phyloP scores from a whole-genome alignment of 2,888 invertebrate genomes.

The Agrotis ipsilon region DNA sequence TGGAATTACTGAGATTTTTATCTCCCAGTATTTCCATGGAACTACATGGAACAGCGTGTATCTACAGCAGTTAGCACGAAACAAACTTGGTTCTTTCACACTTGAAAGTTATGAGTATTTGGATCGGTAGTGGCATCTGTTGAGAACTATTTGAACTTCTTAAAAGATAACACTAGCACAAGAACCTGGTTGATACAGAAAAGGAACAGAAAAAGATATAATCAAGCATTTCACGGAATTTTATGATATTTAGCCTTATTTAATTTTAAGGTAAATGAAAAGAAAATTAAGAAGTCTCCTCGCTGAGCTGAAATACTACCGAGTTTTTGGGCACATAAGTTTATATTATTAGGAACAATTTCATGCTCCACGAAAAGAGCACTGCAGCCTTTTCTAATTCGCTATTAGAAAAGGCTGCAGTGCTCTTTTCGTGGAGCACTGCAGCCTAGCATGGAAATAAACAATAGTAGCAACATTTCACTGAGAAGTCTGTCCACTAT shows the following conservation, averaged over 20 bases:
- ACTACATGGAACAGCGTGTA: too few relatives aligned
- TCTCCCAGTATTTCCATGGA: too few relatives aligned
- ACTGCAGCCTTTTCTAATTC: background rate
- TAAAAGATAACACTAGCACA: slow-evolving; percentile 11
- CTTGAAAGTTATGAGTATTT: slow-evolving; percentile 4
- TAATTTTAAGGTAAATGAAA: too few relatives aligned
- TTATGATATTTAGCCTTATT: too few relatives aligned
- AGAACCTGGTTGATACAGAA: background rate
- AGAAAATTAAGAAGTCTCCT: background rate
- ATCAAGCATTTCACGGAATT: rapidly evolving
- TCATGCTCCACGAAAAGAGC: background rate
- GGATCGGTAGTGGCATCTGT: slow-evolving; percentile 74
- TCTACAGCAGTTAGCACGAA: background rate
- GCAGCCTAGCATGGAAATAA: background rate
- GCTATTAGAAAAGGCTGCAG: too few relatives aligned
- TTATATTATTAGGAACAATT: too few relatives aligned
- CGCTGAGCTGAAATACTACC: background rate
- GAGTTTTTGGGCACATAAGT: too few relatives aligned
- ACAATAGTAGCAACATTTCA: slow-evolving; percentile 1
- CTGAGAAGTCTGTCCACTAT: background rate
- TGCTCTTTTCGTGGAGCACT: too few relatives aligned
- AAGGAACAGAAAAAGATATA: background rate
- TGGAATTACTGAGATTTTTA: too few relatives aligned
- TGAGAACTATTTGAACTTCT: slow-evolving; percentile 69
- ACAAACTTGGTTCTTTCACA: background rate